These are phyloP conservation scores for Sorex fumeus DNA, from an alignment of 2,113 vertebrate genomes.

Conservation along the genomic window DNA sequence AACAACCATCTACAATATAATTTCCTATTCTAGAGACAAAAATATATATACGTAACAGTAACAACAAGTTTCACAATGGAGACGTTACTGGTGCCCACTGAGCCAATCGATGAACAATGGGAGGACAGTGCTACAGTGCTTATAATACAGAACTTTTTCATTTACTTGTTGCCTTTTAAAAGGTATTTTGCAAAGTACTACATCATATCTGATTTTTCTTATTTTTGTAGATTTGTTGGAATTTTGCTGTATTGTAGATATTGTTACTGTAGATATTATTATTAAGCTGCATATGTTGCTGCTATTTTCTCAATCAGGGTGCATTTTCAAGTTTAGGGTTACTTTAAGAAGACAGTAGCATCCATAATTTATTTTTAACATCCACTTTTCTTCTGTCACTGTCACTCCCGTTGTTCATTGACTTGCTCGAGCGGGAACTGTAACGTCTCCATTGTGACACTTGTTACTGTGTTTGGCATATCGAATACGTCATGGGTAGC, in stretches of 20 bases:
- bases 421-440: too few species aligned
- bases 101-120: too few species aligned
- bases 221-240: background rate
- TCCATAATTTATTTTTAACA: background rate
- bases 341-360: background rate
- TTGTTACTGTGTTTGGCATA: too few species aligned
- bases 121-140: too few species aligned
- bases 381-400: constrained; percentile 9
- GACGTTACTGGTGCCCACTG: too few species aligned
- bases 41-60: too few species aligned
- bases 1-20: background rate
- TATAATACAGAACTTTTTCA: background rate
- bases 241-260: background rate
- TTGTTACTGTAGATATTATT: too few species aligned
- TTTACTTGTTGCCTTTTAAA: background rate
- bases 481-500: too few species aligned
- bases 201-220: constrained; percentile 14
- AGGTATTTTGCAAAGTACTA: background rate
- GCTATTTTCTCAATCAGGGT: background rate
- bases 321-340: too few species aligned
- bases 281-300: constrained; percentile 8
- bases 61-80: too few species aligned
- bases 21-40: constrained; percentile 52
- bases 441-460: too few species aligned
- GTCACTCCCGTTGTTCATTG: too few species aligned